Evolutionary conservation across 2,888 invertebrate genomes (phyloP).

Genomic region (Standfussiana lucernea): DNA sequence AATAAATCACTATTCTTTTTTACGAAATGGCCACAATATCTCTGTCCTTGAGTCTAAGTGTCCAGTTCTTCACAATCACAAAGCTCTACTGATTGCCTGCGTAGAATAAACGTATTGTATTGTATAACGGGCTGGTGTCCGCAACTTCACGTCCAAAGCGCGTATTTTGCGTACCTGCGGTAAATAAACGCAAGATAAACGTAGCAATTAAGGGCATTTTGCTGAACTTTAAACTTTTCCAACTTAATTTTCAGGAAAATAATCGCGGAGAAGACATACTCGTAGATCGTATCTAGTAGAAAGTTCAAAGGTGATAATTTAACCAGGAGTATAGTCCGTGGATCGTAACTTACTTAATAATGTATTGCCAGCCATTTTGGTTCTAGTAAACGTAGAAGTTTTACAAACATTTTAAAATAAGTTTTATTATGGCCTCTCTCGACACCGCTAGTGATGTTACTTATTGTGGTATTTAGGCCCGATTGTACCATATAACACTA

Average conservation of each 20-base stretch:
- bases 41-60: not conserved
- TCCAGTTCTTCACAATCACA: conserved; percentile 8
- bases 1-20: not conserved
- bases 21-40: not conserved
- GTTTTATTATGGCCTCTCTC: conserved; percentile 1
- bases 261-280: conserved; percentile 21
- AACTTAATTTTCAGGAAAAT: conserved; percentile 3
- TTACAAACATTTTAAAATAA: conserved; percentile 48
- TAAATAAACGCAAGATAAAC: too few species aligned
- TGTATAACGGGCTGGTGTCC: too few species aligned
- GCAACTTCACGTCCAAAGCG: too few species aligned
- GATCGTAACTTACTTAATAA: conserved; percentile 25
- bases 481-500: not conserved
- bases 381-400: conserved; percentile 19
- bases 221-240: conserved; percentile 8
- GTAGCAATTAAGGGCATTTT: conserved; percentile 23
- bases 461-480: not conserved
- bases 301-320: conserved; percentile 55
- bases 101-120: not conserved
- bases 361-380: conserved; percentile 39
- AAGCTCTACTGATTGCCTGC: conserved; percentile 14
- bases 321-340: conserved; percentile 12
- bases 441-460: not conserved
- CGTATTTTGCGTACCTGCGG: too few species aligned
- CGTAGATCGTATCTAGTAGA: conserved; percentile 26